Evolutionary conservation across 2,113 vertebrate species (phyloP), one percentile per base, ranked within the genome.

Genomic region (Dasypus novemcinctus): DNA sequence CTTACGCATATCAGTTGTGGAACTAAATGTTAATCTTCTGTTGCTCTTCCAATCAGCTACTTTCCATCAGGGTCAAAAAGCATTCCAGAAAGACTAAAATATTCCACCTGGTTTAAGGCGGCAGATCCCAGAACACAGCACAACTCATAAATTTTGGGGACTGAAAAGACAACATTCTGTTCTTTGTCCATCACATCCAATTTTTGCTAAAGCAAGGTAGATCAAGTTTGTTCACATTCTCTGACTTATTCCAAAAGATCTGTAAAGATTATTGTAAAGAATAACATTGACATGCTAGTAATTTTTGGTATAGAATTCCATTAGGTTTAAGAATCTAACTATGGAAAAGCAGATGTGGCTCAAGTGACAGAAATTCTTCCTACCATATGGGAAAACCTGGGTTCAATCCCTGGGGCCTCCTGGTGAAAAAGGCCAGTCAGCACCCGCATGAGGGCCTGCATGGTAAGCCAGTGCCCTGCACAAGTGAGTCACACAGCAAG

Each of bases 31-130:
- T 74, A 38, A 75, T 72, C 36, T 69, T 27, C 43, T 41, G 87
- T 64, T 92, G 15, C 57, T 92, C 74, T 92, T 63, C 68, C n/a
- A 79, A 33, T 79, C 63, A 74, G 36, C 29, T 78, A 36, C 29
- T 85, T 86, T 85, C 78, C 71, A 75, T 63, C 59, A 78, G 25
- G 66, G n/a, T 46, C 86, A 71, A 90, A 94, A 89, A 63, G 52
- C 33, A 81, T 90, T 93, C 75, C 33, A 18, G 87, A 87, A 93
- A 68, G 7, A 72, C n/a, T 86, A 94, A 92, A 93, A 82, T 38
- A 38, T 59, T 92, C 87, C 95, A 95, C 82, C 96, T 95, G 94
- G 87, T 25, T 74, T 85, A 91, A 85, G 76, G 13, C 1, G 11
- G 57, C 25, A 88, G 31, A 94, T 79, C 38, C 82, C 92, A 91